Conservation (phyloP, 2,888 invertebrate species). For the Lasioglossum malachurum region DNA sequence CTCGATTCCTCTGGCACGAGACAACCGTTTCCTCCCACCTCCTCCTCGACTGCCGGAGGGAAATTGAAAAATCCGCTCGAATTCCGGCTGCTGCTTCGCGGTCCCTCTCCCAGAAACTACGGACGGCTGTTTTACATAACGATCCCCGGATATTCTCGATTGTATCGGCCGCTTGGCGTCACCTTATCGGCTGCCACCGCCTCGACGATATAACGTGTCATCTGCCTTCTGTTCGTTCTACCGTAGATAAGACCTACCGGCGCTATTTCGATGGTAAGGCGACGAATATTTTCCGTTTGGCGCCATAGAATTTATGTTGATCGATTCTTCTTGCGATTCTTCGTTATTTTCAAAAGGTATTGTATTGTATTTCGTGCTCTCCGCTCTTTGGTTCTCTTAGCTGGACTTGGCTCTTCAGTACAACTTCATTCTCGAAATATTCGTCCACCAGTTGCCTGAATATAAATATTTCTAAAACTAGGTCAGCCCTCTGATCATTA, state of each 20-base stretch:
- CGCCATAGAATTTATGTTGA: too few species aligned
- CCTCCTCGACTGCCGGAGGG: background rate
- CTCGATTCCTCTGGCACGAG: constrained; percentile 24
- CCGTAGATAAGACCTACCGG: constrained; percentile 22
- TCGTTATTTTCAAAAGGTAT: too few species aligned
- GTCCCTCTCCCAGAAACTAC: background rate
- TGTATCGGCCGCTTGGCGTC: background rate
- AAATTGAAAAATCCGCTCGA: constrained; percentile 45
- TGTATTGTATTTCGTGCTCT: too few species aligned
- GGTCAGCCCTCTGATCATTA: too few species aligned
- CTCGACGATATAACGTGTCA: constrained; percentile 30
- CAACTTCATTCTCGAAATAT: too few species aligned
- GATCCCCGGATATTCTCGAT: background rate
- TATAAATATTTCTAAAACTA: too few species aligned
- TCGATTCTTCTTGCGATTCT: too few species aligned
- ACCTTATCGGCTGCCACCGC: constrained; percentile 26
- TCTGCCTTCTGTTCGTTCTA: constrained; percentile 11
- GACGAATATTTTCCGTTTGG: background rate
- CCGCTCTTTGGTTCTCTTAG: too few species aligned
- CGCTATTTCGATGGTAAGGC: background rate
- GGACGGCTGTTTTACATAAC: constrained; percentile 34
- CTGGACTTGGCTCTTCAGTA: too few species aligned
- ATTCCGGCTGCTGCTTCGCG: background rate
- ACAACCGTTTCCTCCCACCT: background rate
- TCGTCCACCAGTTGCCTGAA: too few species aligned